These are phyloP conservation scores for Asobara japonica DNA, from an alignment of 1,140 invertebrate species.

Conservation along the genomic window DNA sequence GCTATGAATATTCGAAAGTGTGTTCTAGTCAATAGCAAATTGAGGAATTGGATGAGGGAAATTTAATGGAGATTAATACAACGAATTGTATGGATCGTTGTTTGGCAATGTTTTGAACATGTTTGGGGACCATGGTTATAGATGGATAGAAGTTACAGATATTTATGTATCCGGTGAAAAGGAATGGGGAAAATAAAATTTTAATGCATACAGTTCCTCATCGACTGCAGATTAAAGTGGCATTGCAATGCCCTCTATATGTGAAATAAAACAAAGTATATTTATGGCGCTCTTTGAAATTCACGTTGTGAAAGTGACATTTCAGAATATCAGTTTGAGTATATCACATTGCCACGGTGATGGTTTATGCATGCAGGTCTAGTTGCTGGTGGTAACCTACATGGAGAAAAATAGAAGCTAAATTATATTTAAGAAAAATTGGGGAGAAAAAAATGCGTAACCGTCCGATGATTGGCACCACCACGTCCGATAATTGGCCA, in stretches of 20 bases:
- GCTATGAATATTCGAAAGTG: neutral
- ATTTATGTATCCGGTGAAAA: slow-evolving; percentile 1
- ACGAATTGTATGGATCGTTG: neutral
- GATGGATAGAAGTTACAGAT: neutral
- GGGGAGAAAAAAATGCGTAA: no score
- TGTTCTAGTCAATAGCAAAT: slow-evolving; percentile 13
- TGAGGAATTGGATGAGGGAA: neutral
- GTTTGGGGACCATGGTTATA: slow-evolving; percentile 6
- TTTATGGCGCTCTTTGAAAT: slow-evolving; percentile 3
- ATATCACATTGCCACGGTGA: slow-evolving; percentile 7
- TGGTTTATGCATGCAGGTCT: neutral
- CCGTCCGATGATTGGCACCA: no score
- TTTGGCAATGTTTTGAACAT: neutral
- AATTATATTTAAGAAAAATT: no score
- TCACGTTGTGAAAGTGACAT: neutral
- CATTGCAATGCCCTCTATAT: neutral
- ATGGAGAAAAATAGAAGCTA: no score
- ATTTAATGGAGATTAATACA: neutral
- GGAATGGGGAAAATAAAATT: neutral
- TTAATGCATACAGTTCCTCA: neutral
- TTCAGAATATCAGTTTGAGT: neutral
- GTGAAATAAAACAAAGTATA: slow-evolving; percentile 3
- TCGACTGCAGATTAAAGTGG: neutral
- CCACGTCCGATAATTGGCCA: no score
- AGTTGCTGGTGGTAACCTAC: no score